Conservation (phyloP, 2,888 invertebrate species). For the Melangyna quadrimaculata region DNA sequence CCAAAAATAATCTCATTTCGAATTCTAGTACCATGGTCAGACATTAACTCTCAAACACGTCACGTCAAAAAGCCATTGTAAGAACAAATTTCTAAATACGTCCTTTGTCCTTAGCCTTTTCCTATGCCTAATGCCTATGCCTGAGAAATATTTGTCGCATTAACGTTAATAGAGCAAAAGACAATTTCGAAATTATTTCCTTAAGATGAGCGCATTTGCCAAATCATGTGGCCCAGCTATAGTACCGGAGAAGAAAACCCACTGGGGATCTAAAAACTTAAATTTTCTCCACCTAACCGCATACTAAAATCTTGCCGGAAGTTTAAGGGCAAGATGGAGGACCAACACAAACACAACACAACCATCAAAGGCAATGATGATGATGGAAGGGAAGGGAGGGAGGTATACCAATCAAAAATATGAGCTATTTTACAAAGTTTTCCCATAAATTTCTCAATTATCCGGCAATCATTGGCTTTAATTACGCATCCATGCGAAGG, state of each 20-base stretch:
- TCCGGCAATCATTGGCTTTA: constrained; percentile 68
- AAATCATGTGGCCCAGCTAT: neutral
- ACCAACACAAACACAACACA: too few relatives aligned
- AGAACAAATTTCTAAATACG: constrained; percentile 40
- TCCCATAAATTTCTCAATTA: constrained; percentile 70
- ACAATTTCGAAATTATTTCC: constrained; percentile 62
- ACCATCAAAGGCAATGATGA: too few relatives aligned
- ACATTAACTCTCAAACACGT: constrained; percentile 62
- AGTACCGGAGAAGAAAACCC: neutral
- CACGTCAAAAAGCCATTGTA: constrained; percentile 68
- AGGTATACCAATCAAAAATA: constrained; percentile 56
- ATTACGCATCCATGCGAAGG: constrained; percentile 51
- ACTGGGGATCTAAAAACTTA: neutral
- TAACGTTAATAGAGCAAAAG: constrained; percentile 55
- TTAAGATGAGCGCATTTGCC: constrained; percentile 3
- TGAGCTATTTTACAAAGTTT: constrained; percentile 55
- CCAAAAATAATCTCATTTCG: constrained; percentile 51
- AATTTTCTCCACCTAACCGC: constrained; percentile 3
- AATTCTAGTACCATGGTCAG: constrained; percentile 65
- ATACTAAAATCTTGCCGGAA: neutral
- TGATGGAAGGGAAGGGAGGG: neutral
- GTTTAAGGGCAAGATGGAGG: neutral
- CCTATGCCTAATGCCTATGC: too few relatives aligned
- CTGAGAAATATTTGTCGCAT: constrained; percentile 46
- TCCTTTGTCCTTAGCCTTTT: constrained; percentile 29